Base-by-base conservation (phyloP, 2,888 invertebrate species). In the Troides aeacus region DNA sequence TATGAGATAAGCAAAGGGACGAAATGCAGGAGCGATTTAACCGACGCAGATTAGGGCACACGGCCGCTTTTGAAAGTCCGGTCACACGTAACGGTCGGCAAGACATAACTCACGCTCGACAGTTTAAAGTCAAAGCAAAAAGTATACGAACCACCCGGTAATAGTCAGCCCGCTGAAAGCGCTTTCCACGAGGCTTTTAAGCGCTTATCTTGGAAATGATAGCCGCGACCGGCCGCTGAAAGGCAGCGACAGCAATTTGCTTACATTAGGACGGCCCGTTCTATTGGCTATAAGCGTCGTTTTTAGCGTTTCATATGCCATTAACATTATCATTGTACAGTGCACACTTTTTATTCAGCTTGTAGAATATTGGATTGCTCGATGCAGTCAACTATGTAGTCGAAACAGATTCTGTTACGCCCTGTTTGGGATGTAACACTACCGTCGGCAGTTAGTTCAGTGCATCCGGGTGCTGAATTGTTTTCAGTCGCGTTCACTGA, bases 151-250 rank as follows among this genome's bases (percentile, higher is more conserved):
- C 81, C 81, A 83, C 80, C 76, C 82, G 74, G 86, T 88, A 89
- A 88, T 86, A 89, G 86, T 85, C 82, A 79, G 83, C 81, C 82
- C 81, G 83, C 86, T 90, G 88, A 90, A 90, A 91, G 88, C 90
- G 87, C 84, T 91, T 87, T 89, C 84, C 87, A 82, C 85, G 85
- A 87, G 84, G 92, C 92, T 92, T 92, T 92, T 92, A 91, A 92
- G 89, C 90, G 92, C 91, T 92, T 90, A 92, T 92, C 92, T 90
- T 90, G 88, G 83, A 85, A 90, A 90, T 90, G 92, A 92, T 92
- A 91, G 90, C 88, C 87, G 84, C 83, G 85, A 83, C 90, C 89
- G 90, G 89, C 88, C 88, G 86, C 81, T 89, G 91, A 88, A 90
- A 90, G 88, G 89, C 88, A 85, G 86, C 84, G 89, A 89, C 88